These are phyloP conservation scores for Hippopotamyrus pictus DNA, from an alignment of 2,797 vertebrate species.

Conservation along the genomic window DNA sequence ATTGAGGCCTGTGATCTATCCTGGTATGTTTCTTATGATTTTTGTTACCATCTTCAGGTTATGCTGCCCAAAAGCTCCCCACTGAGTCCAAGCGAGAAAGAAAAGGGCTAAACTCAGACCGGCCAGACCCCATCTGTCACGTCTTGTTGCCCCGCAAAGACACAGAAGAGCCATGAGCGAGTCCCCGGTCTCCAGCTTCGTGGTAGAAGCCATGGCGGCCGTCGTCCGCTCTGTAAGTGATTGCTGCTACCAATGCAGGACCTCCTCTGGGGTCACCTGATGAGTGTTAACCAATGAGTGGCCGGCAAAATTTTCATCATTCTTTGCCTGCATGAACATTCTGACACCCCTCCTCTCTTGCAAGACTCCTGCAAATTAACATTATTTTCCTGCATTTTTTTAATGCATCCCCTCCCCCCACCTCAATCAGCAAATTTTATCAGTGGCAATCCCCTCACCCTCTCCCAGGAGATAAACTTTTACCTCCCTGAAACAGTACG, in stretches of 20 bases:
- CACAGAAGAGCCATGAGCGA: conserved; percentile 58
- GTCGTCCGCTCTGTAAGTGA: conserved; percentile 56
- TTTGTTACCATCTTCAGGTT: conserved; percentile 53
- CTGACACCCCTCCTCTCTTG: not conserved
- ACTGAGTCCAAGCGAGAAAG: conserved; percentile 72
- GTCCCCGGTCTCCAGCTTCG: conserved; percentile 45
- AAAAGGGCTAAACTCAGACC: conserved; percentile 67
- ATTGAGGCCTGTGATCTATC: not conserved
- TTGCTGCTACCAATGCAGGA: not conserved
- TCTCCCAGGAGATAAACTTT: not conserved
- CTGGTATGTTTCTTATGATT: not conserved
- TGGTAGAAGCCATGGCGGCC: conserved; percentile 47
- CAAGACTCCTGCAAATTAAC: not conserved
- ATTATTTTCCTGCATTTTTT: not conserved
- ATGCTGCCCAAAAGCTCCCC: conserved; percentile 70
- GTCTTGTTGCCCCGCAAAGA: conserved; percentile 29
- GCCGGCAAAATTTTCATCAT: not conserved
- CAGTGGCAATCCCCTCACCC: not conserved
- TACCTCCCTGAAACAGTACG: not conserved
- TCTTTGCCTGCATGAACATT: not conserved
- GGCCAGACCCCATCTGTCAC: conserved; percentile 23
- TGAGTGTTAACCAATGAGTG: not conserved
- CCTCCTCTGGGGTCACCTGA: not conserved
- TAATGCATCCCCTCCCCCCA: not conserved
- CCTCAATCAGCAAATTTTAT: not conserved